Conservation (phyloP, 2,888 invertebrate genomes). For the Diaprepes abbreviatus region DNA sequence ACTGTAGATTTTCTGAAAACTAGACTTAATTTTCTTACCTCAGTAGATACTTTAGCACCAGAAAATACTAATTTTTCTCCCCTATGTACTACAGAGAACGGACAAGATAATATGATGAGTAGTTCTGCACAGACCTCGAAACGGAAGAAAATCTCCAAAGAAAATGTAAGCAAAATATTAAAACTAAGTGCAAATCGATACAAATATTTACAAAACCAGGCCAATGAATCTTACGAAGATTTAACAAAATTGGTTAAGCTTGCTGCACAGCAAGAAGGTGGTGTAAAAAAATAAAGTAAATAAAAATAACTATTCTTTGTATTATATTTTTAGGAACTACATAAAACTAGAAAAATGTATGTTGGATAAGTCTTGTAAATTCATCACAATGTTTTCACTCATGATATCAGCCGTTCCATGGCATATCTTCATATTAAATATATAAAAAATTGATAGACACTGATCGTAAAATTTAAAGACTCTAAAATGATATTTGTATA, state of each 20-base stretch:
- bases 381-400: no score
- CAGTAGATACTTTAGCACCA: conserved; percentile 45
- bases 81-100: neutral
- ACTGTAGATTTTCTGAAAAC: conserved; percentile 56
- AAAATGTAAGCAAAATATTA: conserved; percentile 55
- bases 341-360: no score
- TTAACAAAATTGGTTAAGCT: conserved; percentile 57
- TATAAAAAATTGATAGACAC: no score
- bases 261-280: conserved; percentile 40
- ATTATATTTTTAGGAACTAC: no score
- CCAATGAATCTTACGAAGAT: conserved; percentile 59
- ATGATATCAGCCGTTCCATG: no score
- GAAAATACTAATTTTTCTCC: neutral
- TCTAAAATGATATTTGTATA: no score
- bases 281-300: conserved; percentile 29
- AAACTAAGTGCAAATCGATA: conserved; percentile 58
- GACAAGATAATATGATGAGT: conserved; percentile 1
- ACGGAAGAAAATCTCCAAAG: neutral
- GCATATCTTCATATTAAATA: no score
- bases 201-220: conserved; percentile 57
- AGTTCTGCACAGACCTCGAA: conserved; percentile 17
- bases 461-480: no score
- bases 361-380: no score
- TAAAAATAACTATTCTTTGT: no score
- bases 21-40: conserved; percentile 54